phyloP scores from a whole-genome alignment of 2,797 vertebrate species.

The Melanotaenia pygmaea region DNA sequence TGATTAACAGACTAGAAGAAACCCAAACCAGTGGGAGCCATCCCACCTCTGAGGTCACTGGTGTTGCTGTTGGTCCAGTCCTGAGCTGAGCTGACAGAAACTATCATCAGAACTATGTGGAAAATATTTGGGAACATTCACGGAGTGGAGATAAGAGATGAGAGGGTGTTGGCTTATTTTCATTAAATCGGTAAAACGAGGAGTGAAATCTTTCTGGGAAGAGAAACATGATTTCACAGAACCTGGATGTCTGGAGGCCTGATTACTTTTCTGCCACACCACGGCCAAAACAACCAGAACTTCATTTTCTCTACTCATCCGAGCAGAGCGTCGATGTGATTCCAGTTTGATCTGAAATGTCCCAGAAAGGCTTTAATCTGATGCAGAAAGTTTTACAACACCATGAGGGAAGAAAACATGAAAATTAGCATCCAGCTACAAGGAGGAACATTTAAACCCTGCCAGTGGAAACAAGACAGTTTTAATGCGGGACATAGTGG shows the following conservation, averaged over 20 bases:
- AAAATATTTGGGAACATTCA: conserved; percentile 15
- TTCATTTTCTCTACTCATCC: background rate
- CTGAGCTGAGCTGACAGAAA: background rate
- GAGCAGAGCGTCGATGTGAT: background rate
- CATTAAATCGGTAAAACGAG: conserved; percentile 1
- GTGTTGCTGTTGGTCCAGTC: conserved; percentile 2
- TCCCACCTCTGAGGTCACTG: background rate
- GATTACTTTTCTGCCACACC: background rate
- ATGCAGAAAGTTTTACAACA: background rate
- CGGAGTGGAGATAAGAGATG: background rate
- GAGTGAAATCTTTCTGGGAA: conserved; percentile 9
- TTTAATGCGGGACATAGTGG: no score
- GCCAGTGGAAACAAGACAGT: no score
- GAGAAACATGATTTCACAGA: background rate
- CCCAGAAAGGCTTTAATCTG: conserved; percentile 1
- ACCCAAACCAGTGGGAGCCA: background rate
- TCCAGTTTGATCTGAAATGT: background rate
- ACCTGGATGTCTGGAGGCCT: background rate
- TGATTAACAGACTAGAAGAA: background rate
- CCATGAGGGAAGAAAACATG: no score
- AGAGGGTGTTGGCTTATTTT: conserved; percentile 10
- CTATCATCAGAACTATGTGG: conserved; percentile 4
- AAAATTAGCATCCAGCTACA: no score
- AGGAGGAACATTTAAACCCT: no score
- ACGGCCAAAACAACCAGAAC: background rate